Conservation (phyloP, 2,797 vertebrate genomes). For the Nothura maculosa region DNA sequence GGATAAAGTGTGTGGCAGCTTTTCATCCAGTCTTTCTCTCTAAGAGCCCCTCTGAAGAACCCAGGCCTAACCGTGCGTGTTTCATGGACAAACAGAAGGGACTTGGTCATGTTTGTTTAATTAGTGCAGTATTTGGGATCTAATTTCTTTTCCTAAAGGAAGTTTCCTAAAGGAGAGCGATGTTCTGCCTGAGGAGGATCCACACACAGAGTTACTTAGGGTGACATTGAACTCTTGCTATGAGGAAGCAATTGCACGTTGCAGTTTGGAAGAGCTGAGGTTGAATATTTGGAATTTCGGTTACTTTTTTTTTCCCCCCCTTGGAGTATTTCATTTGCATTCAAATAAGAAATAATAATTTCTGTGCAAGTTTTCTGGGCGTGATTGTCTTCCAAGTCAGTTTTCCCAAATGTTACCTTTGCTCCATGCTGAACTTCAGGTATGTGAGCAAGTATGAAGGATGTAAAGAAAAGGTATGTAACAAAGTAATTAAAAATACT, state of each 20-base stretch:
- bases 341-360: background rate
- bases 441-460: background rate
- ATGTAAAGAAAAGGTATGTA: background rate
- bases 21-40: background rate
- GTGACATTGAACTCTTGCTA: background rate
- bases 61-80: background rate
- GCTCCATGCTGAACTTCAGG: accelerated
- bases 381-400: background rate
- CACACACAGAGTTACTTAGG: background rate
- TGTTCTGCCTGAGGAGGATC: background rate
- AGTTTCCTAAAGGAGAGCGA: background rate
- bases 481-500: background rate
- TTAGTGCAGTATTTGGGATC: background rate
- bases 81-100: background rate
- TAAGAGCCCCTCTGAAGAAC: background rate
- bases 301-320: background rate
- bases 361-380: background rate
- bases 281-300: background rate
- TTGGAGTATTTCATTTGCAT: background rate
- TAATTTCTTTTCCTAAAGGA: background rate
- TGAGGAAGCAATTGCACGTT: background rate
- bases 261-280: background rate
- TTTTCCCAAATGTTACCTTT: background rate
- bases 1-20: background rate
- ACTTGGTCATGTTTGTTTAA: background rate